phyloP scores from a whole-genome alignment of 2,888 invertebrate species.

The Dione juno region DNA sequence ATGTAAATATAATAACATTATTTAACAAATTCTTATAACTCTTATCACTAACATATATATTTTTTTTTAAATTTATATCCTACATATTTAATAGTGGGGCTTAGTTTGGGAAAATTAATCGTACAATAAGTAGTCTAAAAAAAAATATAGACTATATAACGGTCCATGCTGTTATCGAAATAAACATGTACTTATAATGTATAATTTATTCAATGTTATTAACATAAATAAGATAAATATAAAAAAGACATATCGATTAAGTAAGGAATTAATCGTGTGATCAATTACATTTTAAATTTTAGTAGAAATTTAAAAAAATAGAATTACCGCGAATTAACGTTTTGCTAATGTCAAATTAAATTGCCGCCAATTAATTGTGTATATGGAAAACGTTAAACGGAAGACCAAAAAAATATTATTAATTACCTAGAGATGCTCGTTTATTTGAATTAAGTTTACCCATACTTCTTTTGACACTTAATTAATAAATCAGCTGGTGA shows the following conservation, averaged over 20 bases:
- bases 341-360: not conserved
- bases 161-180: not conserved
- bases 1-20: constrained; percentile 3
- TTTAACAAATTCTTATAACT: constrained; percentile 3
- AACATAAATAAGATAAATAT: not conserved
- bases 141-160: constrained; percentile 1
- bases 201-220: constrained; percentile 7
- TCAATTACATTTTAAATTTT: constrained; percentile 1
- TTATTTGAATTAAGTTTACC: not conserved
- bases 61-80: not conserved
- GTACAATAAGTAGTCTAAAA: not conserved
- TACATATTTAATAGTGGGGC: constrained; percentile 17
- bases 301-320: not conserved
- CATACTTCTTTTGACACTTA: too few species aligned
- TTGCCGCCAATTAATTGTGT: too few species aligned
- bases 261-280: constrained; percentile 3
- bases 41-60: not conserved
- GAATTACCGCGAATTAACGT: not conserved
- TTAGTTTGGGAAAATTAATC: not conserved
- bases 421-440: not conserved
- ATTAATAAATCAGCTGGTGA: too few species aligned
- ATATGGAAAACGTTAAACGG: not conserved
- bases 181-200: not conserved
- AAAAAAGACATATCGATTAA: not conserved
- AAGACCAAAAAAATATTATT: not conserved